Conservation (phyloP, 2,797 vertebrate genomes). For the Menidia menidia region DNA sequence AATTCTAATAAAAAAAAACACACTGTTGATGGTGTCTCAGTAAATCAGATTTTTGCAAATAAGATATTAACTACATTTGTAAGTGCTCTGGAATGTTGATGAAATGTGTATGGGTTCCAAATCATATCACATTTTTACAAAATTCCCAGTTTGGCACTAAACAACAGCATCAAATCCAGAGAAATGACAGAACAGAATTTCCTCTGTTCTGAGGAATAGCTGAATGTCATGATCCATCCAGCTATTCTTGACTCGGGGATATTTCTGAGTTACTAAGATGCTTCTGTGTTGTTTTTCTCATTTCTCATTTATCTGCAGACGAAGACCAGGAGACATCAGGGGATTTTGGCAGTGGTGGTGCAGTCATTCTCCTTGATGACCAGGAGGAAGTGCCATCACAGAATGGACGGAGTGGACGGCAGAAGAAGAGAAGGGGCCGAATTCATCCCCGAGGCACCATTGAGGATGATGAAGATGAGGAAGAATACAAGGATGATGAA, state of each 20-base stretch:
- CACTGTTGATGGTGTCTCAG: not conserved
- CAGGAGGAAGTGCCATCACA: conserved; percentile 87
- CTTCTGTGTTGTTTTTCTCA: conserved; percentile 11
- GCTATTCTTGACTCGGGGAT: not conserved
- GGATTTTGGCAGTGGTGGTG: conserved; percentile 93
- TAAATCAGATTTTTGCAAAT: not conserved
- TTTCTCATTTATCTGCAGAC: conserved; percentile 73
- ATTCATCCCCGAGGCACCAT: conserved; percentile 88
- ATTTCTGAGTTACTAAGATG: not conserved
- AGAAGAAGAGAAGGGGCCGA: conserved; percentile 88
- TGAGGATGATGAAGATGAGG: conserved; percentile 94
- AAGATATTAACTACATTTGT: not conserved
- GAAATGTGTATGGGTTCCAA: not conserved
- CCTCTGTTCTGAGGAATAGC: too few relatives aligned
- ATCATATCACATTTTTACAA: not conserved
- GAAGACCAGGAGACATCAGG: conserved; percentile 96
- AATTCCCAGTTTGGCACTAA: not conserved
- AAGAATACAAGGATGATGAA: conserved; percentile 95
- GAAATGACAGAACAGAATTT: not conserved
- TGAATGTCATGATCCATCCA: not conserved
- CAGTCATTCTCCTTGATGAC: conserved; percentile 89
- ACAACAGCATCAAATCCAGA: not conserved
- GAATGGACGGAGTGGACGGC: conserved; percentile 72
- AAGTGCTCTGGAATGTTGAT: too few relatives aligned
- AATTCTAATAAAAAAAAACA: conserved; percentile 1